Evolutionary conservation across 2,113 vertebrate genomes (phyloP), one percentile per base, ranked within the genome.

Genomic region (Climacteris rufus): DNA sequence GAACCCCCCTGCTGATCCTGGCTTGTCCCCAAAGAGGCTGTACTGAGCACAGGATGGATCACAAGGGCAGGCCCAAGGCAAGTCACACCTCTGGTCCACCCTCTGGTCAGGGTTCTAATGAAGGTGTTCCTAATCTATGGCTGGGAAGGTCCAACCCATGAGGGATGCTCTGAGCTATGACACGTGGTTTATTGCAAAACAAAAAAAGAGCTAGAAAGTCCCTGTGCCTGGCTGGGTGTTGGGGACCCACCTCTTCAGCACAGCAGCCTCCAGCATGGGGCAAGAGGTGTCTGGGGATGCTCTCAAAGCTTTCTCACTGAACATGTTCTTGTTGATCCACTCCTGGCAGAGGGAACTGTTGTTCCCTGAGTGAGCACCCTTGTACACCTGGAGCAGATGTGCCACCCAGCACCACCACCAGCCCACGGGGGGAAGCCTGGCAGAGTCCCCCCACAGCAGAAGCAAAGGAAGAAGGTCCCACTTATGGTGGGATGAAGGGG

Each of bases 341-440:
- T 21, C 63, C 44, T 57, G 31, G 28, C 15, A 27, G 50, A 59
- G 56, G 52, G 39, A 64, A 19, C 7, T 13, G 4, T 5, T 78
- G 13, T 33, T n/a, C 57, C 54, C 25, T n/a, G 37, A 57, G 15
- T 5, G 33, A 77, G 54, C 53, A 19, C 12, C 14, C 30, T 30
- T 33, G 25, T 39, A 68, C 0, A 0, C 20, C 42, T 56, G 1
- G 30, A 33, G 35, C 71, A 68, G 50, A 11, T 25, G 45, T 78
- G 84, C n/a, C 64, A 45, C 10, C 45, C 35, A 27, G 33, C 25
- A 47, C 40, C 33, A 7, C 1, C 39, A 22, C 25, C 42, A 70
- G 33, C 22, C 40, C 57, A 3, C 0, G 3, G 37, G 8, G 23
- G 22, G 22, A 45, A 75, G 20, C 22, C 21, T 79, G 5, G 2